Evolutionary conservation across 1,140 invertebrate species (phyloP), one percentile per base, ranked within the genome.

Genomic region (Fopius arisanus): DNA sequence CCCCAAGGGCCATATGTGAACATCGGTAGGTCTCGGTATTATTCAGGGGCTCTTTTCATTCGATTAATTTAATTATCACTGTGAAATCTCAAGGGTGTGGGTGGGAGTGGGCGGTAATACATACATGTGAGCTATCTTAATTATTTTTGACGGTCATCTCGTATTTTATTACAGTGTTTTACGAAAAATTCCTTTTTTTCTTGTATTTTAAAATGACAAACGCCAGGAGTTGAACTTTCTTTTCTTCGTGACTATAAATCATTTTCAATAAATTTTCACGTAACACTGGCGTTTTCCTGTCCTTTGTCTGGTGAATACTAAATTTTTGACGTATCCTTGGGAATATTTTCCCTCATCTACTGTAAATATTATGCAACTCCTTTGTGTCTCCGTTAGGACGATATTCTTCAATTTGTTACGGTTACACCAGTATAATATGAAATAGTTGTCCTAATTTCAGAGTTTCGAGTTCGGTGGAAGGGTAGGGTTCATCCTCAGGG

Each of bases 21-120:
- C 23, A 59, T 59, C 54, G 19, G 21, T 28, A 51, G 43, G n/a
- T 26, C 54, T 19, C 23, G 5, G 54, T 59, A 26, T 48, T 48
- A 48, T 59, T 59, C 14, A 59, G 54, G 54, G 54, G 6, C 54
- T 12, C 23, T 26, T 59, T 19, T 23, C 54, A 26, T 59, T 59
- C 54, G 54, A 59, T 59, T 59, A 59, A 59, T 59, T 59, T 59
- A 59, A 59, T 59, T 59, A 59, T 59, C 54, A 26, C 54, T 59
- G 54, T 23, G 9, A 28, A 59, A 59, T 59, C 23, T 51, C 23
- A 7, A 3, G 14, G 54, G 19, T 26, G 54, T 12, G 23, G 54
- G 43, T 48, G 16, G 16, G n/a, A 48, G 43, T 48, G 16, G 14
- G 43, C 16, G 43, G 43, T 48, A 7, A 12, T 16, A 48, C 43